Conservation (phyloP, 2,797 vertebrate genomes). For the Etheostoma perlongum region DNA sequence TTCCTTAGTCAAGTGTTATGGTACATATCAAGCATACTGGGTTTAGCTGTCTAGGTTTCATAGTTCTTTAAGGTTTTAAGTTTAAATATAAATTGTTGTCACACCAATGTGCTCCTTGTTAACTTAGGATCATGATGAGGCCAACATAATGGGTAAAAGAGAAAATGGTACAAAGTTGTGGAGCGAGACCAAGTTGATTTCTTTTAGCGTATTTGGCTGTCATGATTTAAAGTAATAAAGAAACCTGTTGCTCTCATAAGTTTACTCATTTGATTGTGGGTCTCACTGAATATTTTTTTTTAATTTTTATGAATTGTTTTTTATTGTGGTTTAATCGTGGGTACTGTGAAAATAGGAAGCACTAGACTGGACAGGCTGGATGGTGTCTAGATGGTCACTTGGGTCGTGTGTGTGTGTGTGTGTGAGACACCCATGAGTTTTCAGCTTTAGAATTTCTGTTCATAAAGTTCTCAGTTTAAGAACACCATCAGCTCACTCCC, state of each 20-base stretch:
- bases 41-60: slow-evolving; percentile 43
- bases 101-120: slow-evolving; percentile 60
- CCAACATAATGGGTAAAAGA: slow-evolving; percentile 34
- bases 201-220: slow-evolving; percentile 29
- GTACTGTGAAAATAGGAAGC: neutral
- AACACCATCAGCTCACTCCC: neutral
- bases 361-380: neutral
- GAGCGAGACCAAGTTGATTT: slow-evolving; percentile 15
- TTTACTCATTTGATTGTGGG: neutral
- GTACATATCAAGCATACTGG: slow-evolving; percentile 18
- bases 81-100: slow-evolving; percentile 54
- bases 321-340: neutral
- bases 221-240: slow-evolving; percentile 31
- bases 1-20: slow-evolving; percentile 45
- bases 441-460: neutral
- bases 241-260: slow-evolving; percentile 20
- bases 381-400: neutral
- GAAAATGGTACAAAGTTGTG: slow-evolving; percentile 37
- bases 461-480: neutral
- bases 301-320: too few relatives aligned
- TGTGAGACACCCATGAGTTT: neutral
- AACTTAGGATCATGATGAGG: slow-evolving; percentile 49
- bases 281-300: neutral
- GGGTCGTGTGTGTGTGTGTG: neutral
- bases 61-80: slow-evolving; percentile 21